Evolutionary conservation across 2,113 vertebrate species (phyloP), one percentile per base, ranked within the genome.

Genomic region (Macaca fascicularis): DNA sequence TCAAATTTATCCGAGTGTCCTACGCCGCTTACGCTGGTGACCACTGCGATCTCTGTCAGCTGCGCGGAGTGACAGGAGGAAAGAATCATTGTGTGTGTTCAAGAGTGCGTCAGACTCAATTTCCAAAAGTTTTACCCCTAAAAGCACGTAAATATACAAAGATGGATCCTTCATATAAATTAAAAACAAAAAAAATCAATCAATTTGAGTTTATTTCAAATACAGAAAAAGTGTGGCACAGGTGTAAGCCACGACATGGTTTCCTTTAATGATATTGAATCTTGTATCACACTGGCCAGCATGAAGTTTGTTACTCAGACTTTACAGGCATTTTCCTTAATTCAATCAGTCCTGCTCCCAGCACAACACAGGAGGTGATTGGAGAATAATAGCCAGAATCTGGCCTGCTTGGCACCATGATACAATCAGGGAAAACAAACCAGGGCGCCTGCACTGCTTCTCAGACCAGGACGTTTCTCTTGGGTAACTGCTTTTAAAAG

Each of bases 341-440:
- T 82, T 90, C 96, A 79, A 40, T 70, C 40, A 11, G 48, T 79
- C 95, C 96, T 85, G 97, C 70, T 92, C 67, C 83, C 55, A 94
- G 88, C 91, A 59, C 9, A 69, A n/a, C 64, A 14, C 72, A 72
- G 69, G 79, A 95, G 74, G 43, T 85, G 90, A 97, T 89, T 96
- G 43, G 11, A 32, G 25, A 76, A 72, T 72, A 88, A 35, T n/a
- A 27, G 27, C 92, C 61, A 72, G 72, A 79, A 95, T 85, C 95
- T 98, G 98, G 98, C 98, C 98, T 97, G 64, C 98, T 99, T 99
- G 99, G 98, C 98, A 99, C 98, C 96, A 97, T 64, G 96, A 97
- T 98, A 98, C 96, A 97, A 92, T n/a, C 70, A 76, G 97, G 86
- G 84, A 97, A 86, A 97, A 97, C 35, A 59, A 82, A 69, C 78